Evolutionary conservation across 2,797 vertebrate genomes (phyloP).

Genomic region (Carcharodon carcharias): DNA sequence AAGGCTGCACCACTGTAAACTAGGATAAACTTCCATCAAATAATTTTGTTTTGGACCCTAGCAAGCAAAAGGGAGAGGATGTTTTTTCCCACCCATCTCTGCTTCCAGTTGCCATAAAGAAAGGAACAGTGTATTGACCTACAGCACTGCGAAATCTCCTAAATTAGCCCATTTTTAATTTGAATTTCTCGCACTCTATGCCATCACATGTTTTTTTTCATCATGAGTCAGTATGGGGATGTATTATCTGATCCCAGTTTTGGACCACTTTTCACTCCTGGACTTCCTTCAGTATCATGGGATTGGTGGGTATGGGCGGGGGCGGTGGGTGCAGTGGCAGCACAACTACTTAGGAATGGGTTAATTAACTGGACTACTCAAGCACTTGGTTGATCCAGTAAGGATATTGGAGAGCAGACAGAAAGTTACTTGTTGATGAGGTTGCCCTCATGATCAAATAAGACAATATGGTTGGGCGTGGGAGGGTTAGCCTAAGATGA

Average conservation of each 20-base stretch:
- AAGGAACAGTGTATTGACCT: not conserved
- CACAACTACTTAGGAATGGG: not conserved
- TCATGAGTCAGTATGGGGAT: not conserved
- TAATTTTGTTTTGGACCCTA: not conserved
- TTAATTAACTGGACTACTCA: not conserved
- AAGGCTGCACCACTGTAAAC: not conserved
- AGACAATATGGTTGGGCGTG: not conserved
- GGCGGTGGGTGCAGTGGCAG: too few species aligned
- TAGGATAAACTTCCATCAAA: not conserved
- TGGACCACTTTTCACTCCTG: not conserved
- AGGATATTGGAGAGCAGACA: not conserved
- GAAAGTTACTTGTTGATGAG: not conserved
- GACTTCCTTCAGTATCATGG: not conserved
- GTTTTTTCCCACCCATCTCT: not conserved
- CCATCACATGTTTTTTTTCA: not conserved
- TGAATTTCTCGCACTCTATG: not conserved
- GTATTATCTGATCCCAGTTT: not conserved
- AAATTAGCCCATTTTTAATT: not conserved
- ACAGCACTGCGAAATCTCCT: not conserved
- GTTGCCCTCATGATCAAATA: not conserved
- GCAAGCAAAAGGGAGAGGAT: not conserved
- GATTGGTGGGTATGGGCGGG: too few species aligned
- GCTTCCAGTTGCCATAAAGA: not conserved
- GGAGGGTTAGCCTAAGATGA: not conserved
- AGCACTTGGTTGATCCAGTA: not conserved